Evolutionary conservation across 2,797 vertebrate genomes (phyloP), one percentile per base, ranked within the genome.

Genomic region (Helicolenus hilgendorfi): DNA sequence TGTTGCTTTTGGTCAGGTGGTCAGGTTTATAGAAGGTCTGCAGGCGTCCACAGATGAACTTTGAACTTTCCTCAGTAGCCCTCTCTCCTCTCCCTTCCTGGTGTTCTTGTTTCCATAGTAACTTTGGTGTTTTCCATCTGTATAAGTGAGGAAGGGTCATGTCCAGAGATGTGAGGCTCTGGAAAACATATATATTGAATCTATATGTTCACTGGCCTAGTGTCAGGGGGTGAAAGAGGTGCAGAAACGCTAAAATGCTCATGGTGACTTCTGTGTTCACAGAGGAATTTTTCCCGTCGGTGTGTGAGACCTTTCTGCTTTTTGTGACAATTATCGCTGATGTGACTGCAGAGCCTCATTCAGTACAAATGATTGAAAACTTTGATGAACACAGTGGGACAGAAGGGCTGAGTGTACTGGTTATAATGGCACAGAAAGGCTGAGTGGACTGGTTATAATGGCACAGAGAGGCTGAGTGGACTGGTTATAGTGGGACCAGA

Each of bases 21-120:
- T 83, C 73, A 79, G 27, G 72, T 84, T 79, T 76, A 62, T n/a
- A 55, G n/a, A 74, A 83, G 64, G 38, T 85, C 58, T 87, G 33
- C 31, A 85, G 72, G 53, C 53, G 31, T 76, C 55, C 58, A 74
- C 26, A 69, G 31, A 55, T 73, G 33, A 87, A 68, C 74, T 72
- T 64, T 84, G 38, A 77, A 59, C 38, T 71, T 33, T 65, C 11
- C 29, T 75, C 27, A 53, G 20, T 38, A 45, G 24, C 67, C 72
- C 27, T 68, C 49, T 4, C n/a, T 71, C 67, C 26, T 33, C 7
- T n/a, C 7, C 18, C 18, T 49, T 49, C 45, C 45, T 58, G 7
- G 49, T 72, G 22, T 22, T 38, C 45, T 53, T 26, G 67, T 36
- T 59, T 72, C 36, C 11, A 74, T 74, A 60, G 56, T 56, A 31